Evolutionary conservation across 2,888 invertebrate genomes (phyloP).

Genomic region (Tanytarsus gracilentus): DNA sequence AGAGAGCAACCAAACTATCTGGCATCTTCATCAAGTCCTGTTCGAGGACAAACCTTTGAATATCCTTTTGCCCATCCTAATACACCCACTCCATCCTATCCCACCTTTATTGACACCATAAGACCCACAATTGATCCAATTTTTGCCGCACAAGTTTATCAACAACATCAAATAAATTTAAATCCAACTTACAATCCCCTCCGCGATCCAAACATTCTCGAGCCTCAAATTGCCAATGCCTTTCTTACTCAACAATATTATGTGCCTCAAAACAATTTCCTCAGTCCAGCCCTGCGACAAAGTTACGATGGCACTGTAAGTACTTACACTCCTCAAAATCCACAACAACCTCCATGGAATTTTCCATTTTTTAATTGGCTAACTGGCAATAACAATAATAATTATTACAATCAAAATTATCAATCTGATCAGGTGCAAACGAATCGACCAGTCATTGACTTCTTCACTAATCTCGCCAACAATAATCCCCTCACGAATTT

Average conservation of each 20-base stretch:
- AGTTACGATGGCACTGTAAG: neutral
- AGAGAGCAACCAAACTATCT: neutral
- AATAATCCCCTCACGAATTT: constrained; percentile 23
- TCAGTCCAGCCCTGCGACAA: constrained; percentile 11
- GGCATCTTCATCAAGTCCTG: neutral
- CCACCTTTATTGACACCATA: neutral
- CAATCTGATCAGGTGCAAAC: constrained; percentile 2
- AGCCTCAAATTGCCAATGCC: constrained; percentile 29
- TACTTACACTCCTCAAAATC: neutral
- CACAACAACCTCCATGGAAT: neutral
- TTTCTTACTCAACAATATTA: constrained; percentile 28
- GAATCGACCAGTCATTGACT: constrained; percentile 14
- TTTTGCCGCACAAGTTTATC: constrained; percentile 34
- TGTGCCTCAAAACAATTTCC: constrained; percentile 24
- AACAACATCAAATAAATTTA: constrained; percentile 36
- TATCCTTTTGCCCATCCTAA: neutral
- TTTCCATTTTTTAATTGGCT: constrained; percentile 21
- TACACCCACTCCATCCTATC: neutral
- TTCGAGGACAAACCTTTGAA: neutral
- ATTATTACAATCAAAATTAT: constrained; percentile 12
- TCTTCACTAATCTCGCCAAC: neutral
- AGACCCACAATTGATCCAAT: constrained; percentile 32
- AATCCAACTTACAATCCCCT: constrained; percentile 34
- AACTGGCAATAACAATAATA: constrained; percentile 10
- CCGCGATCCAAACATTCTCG: constrained; percentile 28